Conservation (phyloP, 2,113 vertebrate species). For the Sapajus apella region DNA sequence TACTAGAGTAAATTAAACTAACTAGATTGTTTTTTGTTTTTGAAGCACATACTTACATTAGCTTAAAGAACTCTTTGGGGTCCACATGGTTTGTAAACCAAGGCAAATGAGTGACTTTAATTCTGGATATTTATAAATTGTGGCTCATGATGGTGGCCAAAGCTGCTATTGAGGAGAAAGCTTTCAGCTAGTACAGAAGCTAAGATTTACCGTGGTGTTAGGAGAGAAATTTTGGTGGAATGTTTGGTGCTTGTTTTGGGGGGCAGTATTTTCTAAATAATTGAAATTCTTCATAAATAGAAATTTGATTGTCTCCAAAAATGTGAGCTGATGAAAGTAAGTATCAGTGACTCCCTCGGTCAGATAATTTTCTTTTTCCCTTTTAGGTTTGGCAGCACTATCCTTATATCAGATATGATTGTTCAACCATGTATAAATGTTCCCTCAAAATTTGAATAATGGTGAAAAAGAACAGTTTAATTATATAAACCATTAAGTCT, state of each 20-base stretch:
- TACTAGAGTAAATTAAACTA: constrained; percentile 84
- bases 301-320: constrained; percentile 48
- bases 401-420: background rate
- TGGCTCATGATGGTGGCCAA: background rate
- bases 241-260: background rate
- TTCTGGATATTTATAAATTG: constrained; percentile 36
- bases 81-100: constrained; percentile 53
- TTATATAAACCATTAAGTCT: constrained; percentile 65
- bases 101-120: constrained; percentile 75
- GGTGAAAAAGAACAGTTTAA: constrained; percentile 40
- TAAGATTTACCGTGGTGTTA: background rate
- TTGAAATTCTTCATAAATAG: constrained; percentile 1
- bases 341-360: background rate
- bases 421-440: background rate
- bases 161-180: background rate
- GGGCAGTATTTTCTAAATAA: background rate
- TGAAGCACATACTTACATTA: constrained; percentile 74
- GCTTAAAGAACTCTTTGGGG: constrained; percentile 73
- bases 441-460: constrained; percentile 49
- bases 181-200: background rate
- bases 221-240: background rate
- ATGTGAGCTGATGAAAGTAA: background rate
- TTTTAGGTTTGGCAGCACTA: background rate
- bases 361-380: background rate
- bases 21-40: constrained; percentile 79